Evolutionary conservation across 2,797 vertebrate species (phyloP), one percentile per base, ranked within the genome.

Genomic region (Parauchenoglanis punctatus): DNA sequence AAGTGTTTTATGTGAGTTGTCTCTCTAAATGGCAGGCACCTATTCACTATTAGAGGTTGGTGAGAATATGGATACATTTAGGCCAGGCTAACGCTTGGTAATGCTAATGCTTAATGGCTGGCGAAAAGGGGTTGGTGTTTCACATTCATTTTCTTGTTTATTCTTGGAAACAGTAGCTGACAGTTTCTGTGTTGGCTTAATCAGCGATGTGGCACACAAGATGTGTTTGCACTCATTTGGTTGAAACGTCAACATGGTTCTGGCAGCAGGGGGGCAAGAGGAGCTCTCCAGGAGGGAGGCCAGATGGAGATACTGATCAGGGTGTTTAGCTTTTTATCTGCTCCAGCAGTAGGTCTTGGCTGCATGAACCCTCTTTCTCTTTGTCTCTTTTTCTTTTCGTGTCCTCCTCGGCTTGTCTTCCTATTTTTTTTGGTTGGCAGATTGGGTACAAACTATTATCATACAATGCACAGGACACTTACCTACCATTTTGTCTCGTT

Each of bases 281-380:
- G 49, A 28, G 49, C 63, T 35, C 78, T 91, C 87, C 86, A 89
- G 90, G 91, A 92, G 67, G 44, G 28, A 77, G 59, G 92, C 92
- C 92, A 92, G 88, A 87, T 25, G 54, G 52, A 7, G 40, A 87
- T 90, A 78, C 90, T 90, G 90, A 94, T 87, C 68, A 91, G 84
- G 75, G 89, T 91, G 88, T 92, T 92, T 90, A 92, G 88, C 89
- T 89, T 86, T 84, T 83, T 68, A 81, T 49, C 68, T 89, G 77
- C 83, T 76, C 58, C 75, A 40, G 59, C 80, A 89, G 49, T 87
- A 49, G 89, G 52, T 90, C 5, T 76, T 12, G 3, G 10, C 18
- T 70, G 31, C 59, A 49, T 56, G 56, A 49, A 87, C 59, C 40
- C 40, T 83, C n/a, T 81, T 15, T 58, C 4, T n/a, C 17, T 35